Conservation (phyloP, 2,797 vertebrate genomes). For the Pterois miles region DNA sequence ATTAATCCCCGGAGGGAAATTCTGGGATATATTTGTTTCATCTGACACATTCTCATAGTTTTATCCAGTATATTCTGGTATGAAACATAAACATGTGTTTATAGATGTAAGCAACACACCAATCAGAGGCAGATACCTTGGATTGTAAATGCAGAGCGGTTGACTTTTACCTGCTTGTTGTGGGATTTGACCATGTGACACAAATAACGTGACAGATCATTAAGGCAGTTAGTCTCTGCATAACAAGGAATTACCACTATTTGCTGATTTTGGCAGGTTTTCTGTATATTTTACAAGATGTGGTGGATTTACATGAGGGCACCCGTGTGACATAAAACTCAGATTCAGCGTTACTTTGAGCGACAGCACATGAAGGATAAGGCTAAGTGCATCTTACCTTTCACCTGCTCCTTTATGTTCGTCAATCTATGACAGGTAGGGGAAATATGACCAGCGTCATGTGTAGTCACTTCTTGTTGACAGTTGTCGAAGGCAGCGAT, state of each 20-base stretch:
- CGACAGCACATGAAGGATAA: background rate
- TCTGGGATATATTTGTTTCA: too few species aligned
- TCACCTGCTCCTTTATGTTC: conserved; percentile 17
- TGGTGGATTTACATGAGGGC: background rate
- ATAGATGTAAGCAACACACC: background rate
- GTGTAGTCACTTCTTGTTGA: background rate
- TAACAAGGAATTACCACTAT: background rate
- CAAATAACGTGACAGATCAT: background rate
- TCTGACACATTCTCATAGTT: background rate
- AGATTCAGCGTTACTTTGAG: background rate
- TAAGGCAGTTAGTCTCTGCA: background rate
- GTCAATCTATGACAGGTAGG: conserved; percentile 25
- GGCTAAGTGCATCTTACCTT: conserved; percentile 54
- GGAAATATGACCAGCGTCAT: background rate
- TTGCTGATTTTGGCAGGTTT: background rate
- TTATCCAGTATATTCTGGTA: background rate
- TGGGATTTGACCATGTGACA: conserved; percentile 1
- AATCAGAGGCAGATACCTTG: background rate
- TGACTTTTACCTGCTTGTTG: background rate
- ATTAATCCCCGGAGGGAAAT: too few species aligned
- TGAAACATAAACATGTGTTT: background rate
- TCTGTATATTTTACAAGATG: background rate
- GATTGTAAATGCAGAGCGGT: background rate
- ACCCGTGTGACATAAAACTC: background rate
- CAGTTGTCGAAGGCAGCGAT: background rate